A percentile compares a stretch with the other conserved stretches of the same genome.
These are phyloP conservation scores for Papilio machaon DNA, from an alignment of 1,140 invertebrate genomes.

Conservation along the genomic window DNA sequence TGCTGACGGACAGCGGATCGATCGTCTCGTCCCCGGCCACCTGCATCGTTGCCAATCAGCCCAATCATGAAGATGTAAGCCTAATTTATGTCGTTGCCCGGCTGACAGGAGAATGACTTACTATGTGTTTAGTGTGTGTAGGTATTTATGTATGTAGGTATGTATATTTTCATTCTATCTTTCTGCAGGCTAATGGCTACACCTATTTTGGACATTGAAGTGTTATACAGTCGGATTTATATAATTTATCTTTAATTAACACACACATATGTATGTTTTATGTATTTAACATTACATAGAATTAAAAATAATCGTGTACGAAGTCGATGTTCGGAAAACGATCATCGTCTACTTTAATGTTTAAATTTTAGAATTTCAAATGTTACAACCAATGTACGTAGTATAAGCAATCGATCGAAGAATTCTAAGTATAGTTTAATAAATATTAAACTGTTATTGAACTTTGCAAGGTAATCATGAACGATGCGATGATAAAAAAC, in stretches of 20 bases:
- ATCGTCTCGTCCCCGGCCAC: slow-evolving; percentile 46
- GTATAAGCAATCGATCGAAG: slow-evolving; percentile 8
- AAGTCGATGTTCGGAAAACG: not conserved
- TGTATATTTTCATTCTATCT: too few relatives aligned
- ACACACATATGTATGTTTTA: too few relatives aligned
- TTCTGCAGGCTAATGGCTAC: too few relatives aligned
- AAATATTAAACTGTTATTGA: slow-evolving; percentile 20
- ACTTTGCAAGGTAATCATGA: not conserved
- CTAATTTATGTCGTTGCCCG: slow-evolving; percentile 9
- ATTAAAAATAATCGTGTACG: not conserved
- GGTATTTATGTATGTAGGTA: not conserved
- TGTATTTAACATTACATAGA: too few relatives aligned
- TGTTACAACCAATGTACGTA: not conserved
- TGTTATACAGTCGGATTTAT: not conserved
- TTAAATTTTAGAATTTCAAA: slow-evolving; percentile 8
- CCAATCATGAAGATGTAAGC: slow-evolving; percentile 17
- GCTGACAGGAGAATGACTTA: not conserved
- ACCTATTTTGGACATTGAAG: too few relatives aligned
- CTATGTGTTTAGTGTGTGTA: not conserved
- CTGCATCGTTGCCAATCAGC: slow-evolving; percentile 41
- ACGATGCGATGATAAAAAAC: not conserved
- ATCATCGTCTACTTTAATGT: not conserved
- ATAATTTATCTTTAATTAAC: too few relatives aligned
- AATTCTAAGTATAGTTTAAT: slow-evolving; percentile 9
- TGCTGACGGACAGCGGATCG: slow-evolving; percentile 42